Evolutionary conservation across 2,888 invertebrate species (phyloP).

Genomic region (Cinara cedri): DNA sequence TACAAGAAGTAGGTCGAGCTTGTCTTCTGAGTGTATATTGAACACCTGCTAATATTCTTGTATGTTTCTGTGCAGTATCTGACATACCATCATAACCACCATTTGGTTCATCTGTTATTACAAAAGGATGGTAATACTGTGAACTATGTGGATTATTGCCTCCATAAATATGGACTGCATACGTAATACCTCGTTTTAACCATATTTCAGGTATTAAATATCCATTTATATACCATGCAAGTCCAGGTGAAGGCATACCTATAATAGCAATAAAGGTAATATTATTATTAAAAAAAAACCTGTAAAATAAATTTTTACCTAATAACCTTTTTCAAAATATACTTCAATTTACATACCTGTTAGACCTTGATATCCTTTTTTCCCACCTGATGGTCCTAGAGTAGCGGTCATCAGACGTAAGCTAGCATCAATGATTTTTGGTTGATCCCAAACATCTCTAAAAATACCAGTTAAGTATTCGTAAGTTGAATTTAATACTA

Average conservation of each 20-base stretch:
- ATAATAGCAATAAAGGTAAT: conserved; percentile 23
- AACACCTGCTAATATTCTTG: conserved; percentile 79
- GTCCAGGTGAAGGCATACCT: conserved; percentile 73
- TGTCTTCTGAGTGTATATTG: conserved; percentile 82
- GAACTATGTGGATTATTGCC: conserved; percentile 89
- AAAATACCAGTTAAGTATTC: conserved; percentile 37
- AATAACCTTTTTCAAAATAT: not conserved
- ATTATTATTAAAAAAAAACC: too few species aligned
- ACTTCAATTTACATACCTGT: conserved; percentile 65
- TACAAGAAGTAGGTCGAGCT: conserved; percentile 78
- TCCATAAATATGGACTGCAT: conserved; percentile 80
- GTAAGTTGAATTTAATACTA: not conserved
- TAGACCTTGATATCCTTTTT: conserved; percentile 76
- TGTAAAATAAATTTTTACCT: too few species aligned
- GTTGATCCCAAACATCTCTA: conserved; percentile 66
- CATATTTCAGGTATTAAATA: conserved; percentile 85
- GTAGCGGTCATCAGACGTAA: conserved; percentile 80
- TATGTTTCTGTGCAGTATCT: conserved; percentile 73
- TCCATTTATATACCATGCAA: conserved; percentile 94
- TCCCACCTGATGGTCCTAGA: conserved; percentile 83
- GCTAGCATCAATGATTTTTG: conserved; percentile 67
- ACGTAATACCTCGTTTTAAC: conserved; percentile 82
- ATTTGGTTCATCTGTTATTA: conserved; percentile 82
- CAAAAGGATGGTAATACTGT: conserved; percentile 85
- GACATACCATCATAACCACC: conserved; percentile 81